Conservation (phyloP, 2,888 invertebrate species). For the Leptothorax acervorum region DNA sequence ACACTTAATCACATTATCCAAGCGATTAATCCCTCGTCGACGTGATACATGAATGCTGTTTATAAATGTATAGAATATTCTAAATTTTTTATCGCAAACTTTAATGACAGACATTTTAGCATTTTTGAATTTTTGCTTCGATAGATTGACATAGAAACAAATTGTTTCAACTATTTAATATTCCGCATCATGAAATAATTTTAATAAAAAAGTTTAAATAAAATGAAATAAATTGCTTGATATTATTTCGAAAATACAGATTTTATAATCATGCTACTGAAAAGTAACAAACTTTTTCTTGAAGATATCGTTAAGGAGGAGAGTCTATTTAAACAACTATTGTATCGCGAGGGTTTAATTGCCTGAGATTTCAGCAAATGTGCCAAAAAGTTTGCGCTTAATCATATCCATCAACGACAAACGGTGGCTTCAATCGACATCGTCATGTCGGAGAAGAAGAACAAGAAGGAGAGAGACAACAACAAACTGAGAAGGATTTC, state of each 20-base stretch:
- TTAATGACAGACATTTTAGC: not conserved
- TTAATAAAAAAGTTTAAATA: not conserved
- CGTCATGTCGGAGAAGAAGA: not conserved
- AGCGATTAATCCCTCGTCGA: constrained; percentile 22
- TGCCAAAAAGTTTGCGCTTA: constrained; percentile 55
- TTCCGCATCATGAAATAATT: not conserved
- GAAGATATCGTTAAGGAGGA: not conserved
- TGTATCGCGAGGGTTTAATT: constrained; percentile 11
- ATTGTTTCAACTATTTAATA: not conserved
- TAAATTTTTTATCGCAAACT: not conserved
- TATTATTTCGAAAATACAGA: not conserved
- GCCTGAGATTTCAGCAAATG: constrained; percentile 39
- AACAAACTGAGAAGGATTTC: constrained; percentile 8
- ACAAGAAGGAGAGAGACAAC: not conserved
- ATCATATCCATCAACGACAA: constrained; percentile 53
- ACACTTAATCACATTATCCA: constrained; percentile 24
- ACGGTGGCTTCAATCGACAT: constrained; percentile 20
- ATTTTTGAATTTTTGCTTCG: not conserved
- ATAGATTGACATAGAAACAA: not conserved
- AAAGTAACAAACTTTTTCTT: not conserved
- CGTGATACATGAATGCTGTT: not conserved
- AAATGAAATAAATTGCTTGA: not conserved
- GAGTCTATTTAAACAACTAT: not conserved
- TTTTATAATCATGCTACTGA: not conserved
- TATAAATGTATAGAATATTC: not conserved